Evolutionary conservation across 1,140 invertebrate genomes (phyloP).

Genomic region (Araneus ventricosus): DNA sequence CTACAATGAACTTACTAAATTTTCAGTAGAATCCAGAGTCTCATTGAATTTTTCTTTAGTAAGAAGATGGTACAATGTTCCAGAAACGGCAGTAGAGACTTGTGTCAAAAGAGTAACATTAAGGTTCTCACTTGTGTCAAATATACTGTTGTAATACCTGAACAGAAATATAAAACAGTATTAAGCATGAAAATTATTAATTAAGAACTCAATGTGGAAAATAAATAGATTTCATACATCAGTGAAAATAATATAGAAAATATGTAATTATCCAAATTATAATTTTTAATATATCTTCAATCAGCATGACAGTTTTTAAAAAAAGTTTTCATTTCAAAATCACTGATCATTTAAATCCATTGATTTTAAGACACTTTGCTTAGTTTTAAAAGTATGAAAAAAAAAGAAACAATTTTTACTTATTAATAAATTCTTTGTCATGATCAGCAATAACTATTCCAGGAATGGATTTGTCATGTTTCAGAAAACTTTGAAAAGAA

Average conservation of each 20-base stretch:
- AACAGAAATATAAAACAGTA: not conserved
- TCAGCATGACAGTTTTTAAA: too few relatives aligned
- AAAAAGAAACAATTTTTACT: constrained; percentile 81
- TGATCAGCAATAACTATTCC: constrained; percentile 87
- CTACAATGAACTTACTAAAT: constrained; percentile 27
- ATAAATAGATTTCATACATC: too few relatives aligned
- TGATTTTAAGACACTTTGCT: not conserved
- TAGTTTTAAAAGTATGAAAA: not conserved
- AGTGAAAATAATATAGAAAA: too few relatives aligned
- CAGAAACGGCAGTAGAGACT: constrained; percentile 82
- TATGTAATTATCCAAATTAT: too few relatives aligned
- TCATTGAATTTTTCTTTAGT: constrained; percentile 59
- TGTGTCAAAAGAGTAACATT: constrained; percentile 74
- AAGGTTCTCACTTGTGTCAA: constrained; percentile 84
- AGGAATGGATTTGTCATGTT: constrained; percentile 83
- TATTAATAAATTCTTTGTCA: constrained; percentile 85
- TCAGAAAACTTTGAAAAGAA: constrained; percentile 91
- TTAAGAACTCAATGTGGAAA: too few relatives aligned
- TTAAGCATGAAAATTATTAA: not conserved
- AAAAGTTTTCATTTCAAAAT: too few relatives aligned
- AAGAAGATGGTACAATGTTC: constrained; percentile 78
- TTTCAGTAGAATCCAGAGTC: constrained; percentile 55
- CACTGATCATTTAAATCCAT: too few relatives aligned
- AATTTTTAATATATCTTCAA: too few relatives aligned
- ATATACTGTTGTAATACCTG: constrained; percentile 88